Conservation (phyloP, 2,113 vertebrate genomes). For the Notarius quadriscutis region DNA sequence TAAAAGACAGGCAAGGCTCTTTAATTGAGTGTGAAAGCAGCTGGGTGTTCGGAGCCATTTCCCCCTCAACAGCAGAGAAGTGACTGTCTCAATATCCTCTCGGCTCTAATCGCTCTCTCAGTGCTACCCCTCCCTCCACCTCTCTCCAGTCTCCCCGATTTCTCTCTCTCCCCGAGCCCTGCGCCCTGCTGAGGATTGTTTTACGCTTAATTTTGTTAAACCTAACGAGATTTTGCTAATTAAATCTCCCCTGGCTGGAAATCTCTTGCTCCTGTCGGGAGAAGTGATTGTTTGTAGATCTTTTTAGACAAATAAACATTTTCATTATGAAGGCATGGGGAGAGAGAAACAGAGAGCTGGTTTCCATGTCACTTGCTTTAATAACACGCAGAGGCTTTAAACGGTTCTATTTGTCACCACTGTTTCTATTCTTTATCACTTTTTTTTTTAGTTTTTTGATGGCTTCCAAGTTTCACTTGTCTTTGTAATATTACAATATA, state of each 20-base stretch:
- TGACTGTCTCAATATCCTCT: slow-evolving; percentile 55
- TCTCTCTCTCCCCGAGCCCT: slow-evolving; percentile 75
- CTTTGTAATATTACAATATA: background rate
- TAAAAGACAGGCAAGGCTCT: slow-evolving; percentile 58
- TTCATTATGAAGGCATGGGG: slow-evolving; percentile 64
- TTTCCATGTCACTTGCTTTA: slow-evolving; percentile 57
- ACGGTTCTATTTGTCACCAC: slow-evolving; percentile 3
- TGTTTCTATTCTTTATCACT: slow-evolving; percentile 4
- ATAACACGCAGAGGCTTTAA: slow-evolving; percentile 20
- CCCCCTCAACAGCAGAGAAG: slow-evolving; percentile 68
- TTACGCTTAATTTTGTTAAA: slow-evolving; percentile 97
- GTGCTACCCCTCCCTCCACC: slow-evolving; percentile 30
- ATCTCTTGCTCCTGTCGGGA: slow-evolving; percentile 77
- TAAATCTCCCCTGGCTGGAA: slow-evolving; percentile 92
- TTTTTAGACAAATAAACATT: slow-evolving; percentile 84
- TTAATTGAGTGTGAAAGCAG: slow-evolving; percentile 61
- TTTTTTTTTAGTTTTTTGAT: background rate
- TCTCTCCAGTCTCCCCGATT: slow-evolving; percentile 36
- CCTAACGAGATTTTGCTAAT: slow-evolving; percentile 99
- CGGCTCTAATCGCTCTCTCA: slow-evolving; percentile 50
- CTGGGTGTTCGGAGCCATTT: slow-evolving; percentile 65
- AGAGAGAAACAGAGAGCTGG: slow-evolving; percentile 42
- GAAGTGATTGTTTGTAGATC: slow-evolving; percentile 79
- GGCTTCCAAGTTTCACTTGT: background rate
- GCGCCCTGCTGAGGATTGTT: slow-evolving; percentile 93